phyloP scores from a whole-genome alignment of 2,113 vertebrate genomes.

The Chamaea fasciata region DNA sequence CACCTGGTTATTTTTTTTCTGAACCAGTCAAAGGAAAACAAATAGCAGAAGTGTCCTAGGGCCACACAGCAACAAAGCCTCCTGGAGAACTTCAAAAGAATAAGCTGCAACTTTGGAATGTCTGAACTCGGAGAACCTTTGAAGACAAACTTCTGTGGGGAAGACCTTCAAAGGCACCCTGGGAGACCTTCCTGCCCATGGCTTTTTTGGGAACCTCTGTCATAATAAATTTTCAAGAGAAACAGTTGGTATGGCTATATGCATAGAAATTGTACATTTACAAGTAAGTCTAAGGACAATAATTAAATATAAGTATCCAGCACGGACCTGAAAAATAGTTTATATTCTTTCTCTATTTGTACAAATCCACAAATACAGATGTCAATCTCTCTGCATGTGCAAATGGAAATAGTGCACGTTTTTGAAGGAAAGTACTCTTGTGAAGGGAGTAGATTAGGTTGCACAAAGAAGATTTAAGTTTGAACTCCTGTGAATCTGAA shows the following conservation, averaged over 20 bases:
- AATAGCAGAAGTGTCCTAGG: slow-evolving; percentile 9
- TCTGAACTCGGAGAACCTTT: neutral
- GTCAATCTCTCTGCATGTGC: neutral
- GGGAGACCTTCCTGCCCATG: neutral
- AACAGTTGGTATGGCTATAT: neutral
- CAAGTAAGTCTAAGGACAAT: neutral
- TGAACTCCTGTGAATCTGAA: neutral
- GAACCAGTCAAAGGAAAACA: slow-evolving; percentile 4
- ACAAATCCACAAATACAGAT: neutral
- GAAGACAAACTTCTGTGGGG: neutral
- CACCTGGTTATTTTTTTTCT: neutral
- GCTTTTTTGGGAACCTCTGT: neutral
- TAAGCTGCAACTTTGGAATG: neutral
- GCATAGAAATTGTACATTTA: neutral
- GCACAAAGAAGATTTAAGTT: neutral
- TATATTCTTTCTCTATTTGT: neutral
- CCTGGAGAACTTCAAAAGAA: neutral
- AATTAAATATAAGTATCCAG: neutral
- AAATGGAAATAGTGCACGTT: neutral
- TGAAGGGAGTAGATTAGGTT: neutral
- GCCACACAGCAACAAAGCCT: slow-evolving; percentile 13
- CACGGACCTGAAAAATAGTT: neutral
- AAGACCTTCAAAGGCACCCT: slow-evolving; percentile 1
- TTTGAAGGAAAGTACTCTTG: neutral
- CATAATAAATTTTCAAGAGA: neutral